phyloP scores from a whole-genome alignment of 2,797 vertebrate species.

The Mus spretus region DNA sequence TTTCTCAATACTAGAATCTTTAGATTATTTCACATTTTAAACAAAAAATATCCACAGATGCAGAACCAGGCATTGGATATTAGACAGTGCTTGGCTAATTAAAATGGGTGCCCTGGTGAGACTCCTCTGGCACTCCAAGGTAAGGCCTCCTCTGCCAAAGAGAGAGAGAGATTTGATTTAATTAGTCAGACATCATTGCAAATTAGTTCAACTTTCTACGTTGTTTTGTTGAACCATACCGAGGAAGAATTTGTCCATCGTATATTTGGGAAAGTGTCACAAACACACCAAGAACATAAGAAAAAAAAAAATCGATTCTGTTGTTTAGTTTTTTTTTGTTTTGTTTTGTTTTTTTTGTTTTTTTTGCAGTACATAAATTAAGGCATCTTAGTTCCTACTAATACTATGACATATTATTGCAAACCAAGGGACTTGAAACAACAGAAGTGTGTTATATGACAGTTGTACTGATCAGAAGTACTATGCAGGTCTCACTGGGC shows the following conservation, averaged over 20 bases:
- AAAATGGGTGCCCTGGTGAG: conserved; percentile 75
- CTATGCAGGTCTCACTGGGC: neutral
- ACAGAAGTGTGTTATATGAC: neutral
- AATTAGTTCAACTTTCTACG: conserved; percentile 72
- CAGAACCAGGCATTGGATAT: conserved; percentile 49
- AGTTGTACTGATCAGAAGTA: neutral
- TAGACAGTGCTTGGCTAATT: conserved; percentile 76
- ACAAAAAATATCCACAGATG: conserved; percentile 76
- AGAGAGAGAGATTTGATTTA: conserved; percentile 79
- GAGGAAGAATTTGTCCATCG: conserved; percentile 63
- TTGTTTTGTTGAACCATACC: conserved; percentile 72
- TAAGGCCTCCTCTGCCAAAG: conserved; percentile 76
- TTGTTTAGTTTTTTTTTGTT: conserved; percentile 33
- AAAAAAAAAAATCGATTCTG: conserved; percentile 67
- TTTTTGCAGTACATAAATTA: conserved; percentile 23
- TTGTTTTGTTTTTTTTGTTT: conserved; percentile 22
- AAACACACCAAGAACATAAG: conserved; percentile 36
- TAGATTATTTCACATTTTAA: conserved; percentile 71
- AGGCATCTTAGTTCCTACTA: conserved; percentile 6
- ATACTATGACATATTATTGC: conserved; percentile 20
- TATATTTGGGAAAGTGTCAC: conserved; percentile 42
- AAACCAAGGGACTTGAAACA: conserved; percentile 47
- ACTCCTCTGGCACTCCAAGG: conserved; percentile 69
- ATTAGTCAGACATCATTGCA: conserved; percentile 82
- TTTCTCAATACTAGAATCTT: conserved; percentile 65